Conservation (phyloP, 2,113 vertebrate genomes). For the Poeciliopsis prolifica region DNA sequence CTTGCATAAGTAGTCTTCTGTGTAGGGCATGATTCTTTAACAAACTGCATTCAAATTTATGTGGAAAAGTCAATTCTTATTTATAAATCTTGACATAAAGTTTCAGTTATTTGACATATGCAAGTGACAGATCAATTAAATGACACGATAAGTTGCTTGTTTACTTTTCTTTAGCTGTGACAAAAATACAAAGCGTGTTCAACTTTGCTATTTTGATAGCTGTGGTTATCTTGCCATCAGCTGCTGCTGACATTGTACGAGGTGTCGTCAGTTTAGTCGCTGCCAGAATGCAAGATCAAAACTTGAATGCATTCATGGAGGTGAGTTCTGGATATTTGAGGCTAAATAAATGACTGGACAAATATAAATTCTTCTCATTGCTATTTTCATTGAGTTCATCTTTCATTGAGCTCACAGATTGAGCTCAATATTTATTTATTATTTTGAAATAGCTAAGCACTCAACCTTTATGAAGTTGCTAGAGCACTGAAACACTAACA, state of each 20-base stretch:
- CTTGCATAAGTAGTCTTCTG: too few relatives aligned
- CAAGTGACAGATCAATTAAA: neutral
- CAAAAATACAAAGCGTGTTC: neutral
- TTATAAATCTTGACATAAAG: too few relatives aligned
- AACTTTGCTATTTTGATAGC: neutral
- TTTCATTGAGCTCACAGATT: neutral
- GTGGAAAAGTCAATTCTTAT: too few relatives aligned
- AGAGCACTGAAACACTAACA: neutral
- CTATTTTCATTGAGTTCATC: neutral
- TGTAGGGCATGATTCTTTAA: too few relatives aligned
- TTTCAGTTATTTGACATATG: too few relatives aligned
- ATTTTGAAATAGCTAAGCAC: neutral
- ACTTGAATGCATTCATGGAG: neutral
- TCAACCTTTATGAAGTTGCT: neutral
- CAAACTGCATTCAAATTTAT: too few relatives aligned
- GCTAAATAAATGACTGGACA: neutral
- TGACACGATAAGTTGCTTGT: neutral
- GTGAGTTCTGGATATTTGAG: neutral
- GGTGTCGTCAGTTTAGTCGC: neutral
- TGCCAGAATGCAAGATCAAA: neutral
- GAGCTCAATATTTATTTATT: neutral
- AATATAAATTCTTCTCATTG: neutral
- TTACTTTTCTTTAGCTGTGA: neutral
- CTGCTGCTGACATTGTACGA: neutral
- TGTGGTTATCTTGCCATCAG: constrained; percentile 6